Base-by-base conservation (phyloP, 1,140 invertebrate genomes). In the Mactra quadrangularis region DNA sequence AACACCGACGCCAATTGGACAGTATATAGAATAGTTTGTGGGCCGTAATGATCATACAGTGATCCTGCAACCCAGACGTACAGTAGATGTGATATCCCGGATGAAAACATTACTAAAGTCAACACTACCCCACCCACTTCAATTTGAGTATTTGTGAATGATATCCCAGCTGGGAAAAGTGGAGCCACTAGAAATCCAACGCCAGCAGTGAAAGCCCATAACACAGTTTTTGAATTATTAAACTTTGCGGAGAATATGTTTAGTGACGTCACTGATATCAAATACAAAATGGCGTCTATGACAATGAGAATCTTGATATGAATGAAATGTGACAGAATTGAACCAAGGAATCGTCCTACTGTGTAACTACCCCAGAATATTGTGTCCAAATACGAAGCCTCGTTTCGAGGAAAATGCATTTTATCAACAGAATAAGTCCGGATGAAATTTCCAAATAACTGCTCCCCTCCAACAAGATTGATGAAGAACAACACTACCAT, bases 331-430 rank as follows among this genome's bases (percentile, higher is more conserved):
- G 86, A 74, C 11, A 81, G 52, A 7, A 89, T 29, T n/a, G 83
- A 72, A 25, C 78, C 83, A 6, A 82, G 17, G 15, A 88, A 71
- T 17, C 88, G 71, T 0, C 86, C 88, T 1, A 79, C 53, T 1
- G 85, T 84, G 59, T 87, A 89, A 55, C 79, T 77, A 15, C 85
- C 86, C 88, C 88, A 89, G 50, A 82, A 89, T 2, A 70, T 64
- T 9, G 86, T 85, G 45, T 86, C 86, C 29, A 89, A 35, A 38
- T 79, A 52, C 0, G 87, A 82, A 1, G 83, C 88, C 0, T 76
- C 68, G 25, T 83, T 82, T 15, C 74, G 74, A 53, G 55, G 70
- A 27, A 89, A 78, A 0, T 77, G 22, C 33, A 83, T 31, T 25
- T 84, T 62, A 53, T 87, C 85, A 27, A 86, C 86, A 11, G 87